These are phyloP conservation scores for Micrastur ruficollis DNA, from an alignment of 2,797 vertebrate species.

Conservation along the genomic window DNA sequence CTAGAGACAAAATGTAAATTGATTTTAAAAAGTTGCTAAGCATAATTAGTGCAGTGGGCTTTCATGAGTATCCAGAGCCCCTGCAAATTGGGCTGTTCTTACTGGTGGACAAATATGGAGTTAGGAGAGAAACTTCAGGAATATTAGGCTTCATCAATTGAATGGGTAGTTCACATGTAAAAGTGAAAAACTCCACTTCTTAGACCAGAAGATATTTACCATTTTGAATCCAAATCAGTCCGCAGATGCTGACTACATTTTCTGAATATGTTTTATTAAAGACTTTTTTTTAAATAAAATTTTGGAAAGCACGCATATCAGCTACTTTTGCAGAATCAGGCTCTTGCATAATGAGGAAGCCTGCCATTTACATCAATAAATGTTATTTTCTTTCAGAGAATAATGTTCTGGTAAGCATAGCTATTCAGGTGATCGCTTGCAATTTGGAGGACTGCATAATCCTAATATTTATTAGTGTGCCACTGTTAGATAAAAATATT, in stretches of 20 bases:
- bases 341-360: neutral
- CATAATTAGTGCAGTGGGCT: neutral
- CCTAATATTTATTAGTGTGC: conserved; percentile 19
- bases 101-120: neutral
- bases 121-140: neutral
- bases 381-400: neutral
- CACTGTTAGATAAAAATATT: neutral
- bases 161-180: neutral
- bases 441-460: neutral
- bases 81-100: neutral
- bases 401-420: neutral
- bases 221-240: neutral
- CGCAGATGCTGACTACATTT: neutral
- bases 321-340: neutral
- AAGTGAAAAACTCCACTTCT: neutral
- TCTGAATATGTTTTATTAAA: neutral
- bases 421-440: neutral
- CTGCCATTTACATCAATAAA: neutral
- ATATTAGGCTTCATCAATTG: neutral
- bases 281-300: neutral
- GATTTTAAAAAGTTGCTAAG: neutral
- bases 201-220: neutral
- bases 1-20: neutral
- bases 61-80: neutral
- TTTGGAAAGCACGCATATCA: neutral